Conservation (phyloP, 2,113 vertebrate genomes). For the Paralichthys olivaceus region DNA sequence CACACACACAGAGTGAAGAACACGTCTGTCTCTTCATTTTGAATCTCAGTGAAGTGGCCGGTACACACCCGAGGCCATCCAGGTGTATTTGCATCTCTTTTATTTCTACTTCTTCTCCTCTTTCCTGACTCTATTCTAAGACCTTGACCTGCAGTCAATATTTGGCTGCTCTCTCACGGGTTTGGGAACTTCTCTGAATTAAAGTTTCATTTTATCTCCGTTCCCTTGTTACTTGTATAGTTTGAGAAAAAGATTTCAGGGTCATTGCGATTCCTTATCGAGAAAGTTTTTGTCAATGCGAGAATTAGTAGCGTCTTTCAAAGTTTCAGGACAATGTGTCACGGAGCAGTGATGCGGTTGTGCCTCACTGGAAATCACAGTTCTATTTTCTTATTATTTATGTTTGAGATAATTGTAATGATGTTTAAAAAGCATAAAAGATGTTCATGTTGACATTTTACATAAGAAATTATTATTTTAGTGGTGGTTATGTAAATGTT, state of each 20-base stretch:
- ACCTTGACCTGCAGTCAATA: background rate
- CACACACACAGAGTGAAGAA: background rate
- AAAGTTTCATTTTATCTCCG: background rate
- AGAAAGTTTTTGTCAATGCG: background rate
- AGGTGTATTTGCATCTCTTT: background rate
- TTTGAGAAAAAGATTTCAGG: background rate
- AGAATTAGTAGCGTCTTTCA: background rate
- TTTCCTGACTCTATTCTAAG: background rate
- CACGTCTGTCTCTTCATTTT: no score
- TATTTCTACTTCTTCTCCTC: background rate
- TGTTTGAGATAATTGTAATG: no score
- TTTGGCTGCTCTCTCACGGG: background rate
- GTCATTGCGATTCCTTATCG: background rate
- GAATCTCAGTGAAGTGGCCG: background rate
- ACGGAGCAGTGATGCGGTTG: background rate
- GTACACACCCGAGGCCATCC: background rate
- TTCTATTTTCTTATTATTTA: no score
- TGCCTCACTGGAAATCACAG: no score
- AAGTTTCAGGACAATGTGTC: conserved; percentile 3
- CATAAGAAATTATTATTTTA: no score
- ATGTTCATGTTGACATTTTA: no score
- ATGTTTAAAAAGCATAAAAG: no score
- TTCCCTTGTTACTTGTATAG: background rate
- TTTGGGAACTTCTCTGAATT: background rate
- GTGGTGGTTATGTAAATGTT: no score